Conservation (phyloP, 2,113 vertebrate genomes). For the Pedetes capensis region DNA sequence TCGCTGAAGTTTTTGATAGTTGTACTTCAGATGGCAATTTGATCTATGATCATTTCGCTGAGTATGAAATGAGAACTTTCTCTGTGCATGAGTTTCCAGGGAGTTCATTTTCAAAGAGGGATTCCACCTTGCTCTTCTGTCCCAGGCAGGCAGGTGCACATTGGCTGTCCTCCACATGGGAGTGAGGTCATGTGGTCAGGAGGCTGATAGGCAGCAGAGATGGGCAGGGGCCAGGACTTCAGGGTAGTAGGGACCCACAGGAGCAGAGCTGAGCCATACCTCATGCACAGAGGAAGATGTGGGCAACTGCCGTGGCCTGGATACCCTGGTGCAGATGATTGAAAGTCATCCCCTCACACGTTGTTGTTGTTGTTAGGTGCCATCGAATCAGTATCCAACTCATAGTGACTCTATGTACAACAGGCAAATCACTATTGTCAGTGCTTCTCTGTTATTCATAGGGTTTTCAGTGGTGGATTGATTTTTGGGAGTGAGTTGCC, state of each 20-base stretch:
- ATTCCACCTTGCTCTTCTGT: background rate
- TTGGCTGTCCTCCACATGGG: background rate
- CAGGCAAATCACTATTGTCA: no score
- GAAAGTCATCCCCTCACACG: background rate
- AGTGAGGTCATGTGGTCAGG: background rate
- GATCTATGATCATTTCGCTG: background rate
- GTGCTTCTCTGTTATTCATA: no score
- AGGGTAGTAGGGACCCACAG: background rate
- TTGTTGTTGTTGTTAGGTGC: no score
- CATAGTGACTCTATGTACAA: no score
- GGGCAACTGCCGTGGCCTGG: background rate
- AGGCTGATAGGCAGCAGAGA: background rate
- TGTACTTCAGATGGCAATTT: background rate
- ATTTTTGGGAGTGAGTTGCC: no score
- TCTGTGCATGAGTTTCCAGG: background rate
- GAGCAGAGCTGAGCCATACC: background rate
- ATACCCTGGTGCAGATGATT: background rate
- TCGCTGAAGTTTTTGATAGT: background rate
- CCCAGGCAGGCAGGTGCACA: rapidly evolving
- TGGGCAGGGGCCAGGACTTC: no score
- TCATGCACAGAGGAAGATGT: background rate
- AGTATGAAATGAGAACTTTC: background rate
- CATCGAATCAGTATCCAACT: no score
- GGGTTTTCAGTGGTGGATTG: no score
- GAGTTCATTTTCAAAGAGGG: background rate